phyloP scores from a whole-genome alignment of 2,797 vertebrate species.

The Liasis olivaceus region DNA sequence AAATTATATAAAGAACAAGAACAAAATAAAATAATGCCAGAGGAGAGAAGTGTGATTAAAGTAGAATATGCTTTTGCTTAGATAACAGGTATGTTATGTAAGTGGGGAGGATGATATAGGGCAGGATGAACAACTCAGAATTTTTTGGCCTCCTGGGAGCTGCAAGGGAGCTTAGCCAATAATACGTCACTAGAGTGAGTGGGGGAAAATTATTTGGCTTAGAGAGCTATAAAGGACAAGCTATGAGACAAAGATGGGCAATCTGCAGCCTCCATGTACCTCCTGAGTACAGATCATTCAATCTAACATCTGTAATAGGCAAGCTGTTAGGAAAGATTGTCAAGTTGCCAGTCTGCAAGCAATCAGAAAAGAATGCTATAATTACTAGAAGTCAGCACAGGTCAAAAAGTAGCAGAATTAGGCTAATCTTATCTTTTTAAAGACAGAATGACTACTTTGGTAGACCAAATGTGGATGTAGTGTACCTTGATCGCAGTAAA shows the following conservation, averaged over 20 bases:
- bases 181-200: background rate
- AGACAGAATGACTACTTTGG: background rate
- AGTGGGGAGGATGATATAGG: background rate
- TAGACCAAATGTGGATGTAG: background rate
- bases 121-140: background rate
- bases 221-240: background rate
- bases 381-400: background rate
- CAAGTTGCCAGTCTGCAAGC: background rate
- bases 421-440: background rate
- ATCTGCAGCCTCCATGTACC: background rate
- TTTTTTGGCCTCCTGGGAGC: background rate
- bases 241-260: background rate
- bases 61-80: background rate
- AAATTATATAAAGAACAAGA: background rate
- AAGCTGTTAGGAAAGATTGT: background rate
- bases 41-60: background rate
- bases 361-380: background rate
- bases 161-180: background rate
- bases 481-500: background rate
- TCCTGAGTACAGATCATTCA: background rate
- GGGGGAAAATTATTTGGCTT: too few species aligned
- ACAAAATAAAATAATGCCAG: background rate
- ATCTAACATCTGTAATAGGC: background rate
- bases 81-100: background rate
- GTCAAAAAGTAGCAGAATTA: background rate